These are phyloP conservation scores for Myoxocephalus aenaeus DNA, from an alignment of 2,797 vertebrate genomes.

Conservation along the genomic window DNA sequence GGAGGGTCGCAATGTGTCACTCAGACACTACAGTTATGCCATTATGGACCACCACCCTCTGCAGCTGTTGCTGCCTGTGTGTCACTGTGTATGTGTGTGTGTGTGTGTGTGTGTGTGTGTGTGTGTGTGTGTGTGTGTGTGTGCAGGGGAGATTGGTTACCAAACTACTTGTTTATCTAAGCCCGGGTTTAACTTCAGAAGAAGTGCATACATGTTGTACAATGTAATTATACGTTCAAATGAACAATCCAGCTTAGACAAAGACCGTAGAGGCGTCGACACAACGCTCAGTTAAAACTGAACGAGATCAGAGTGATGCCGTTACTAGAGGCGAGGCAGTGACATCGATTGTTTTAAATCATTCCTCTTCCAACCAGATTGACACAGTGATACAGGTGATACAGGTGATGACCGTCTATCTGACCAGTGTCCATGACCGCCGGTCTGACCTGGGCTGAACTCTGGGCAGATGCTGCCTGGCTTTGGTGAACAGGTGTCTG, in stretches of 20 bases:
- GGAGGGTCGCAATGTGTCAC: conserved; percentile 67
- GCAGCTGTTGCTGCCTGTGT: conserved; percentile 76
- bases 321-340: not conserved
- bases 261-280: not conserved
- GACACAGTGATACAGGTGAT: not conserved
- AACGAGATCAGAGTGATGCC: not conserved
- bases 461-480: not conserved
- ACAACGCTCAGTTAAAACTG: not conserved
- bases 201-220: conserved; percentile 43
- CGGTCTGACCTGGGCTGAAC: not conserved
- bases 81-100: conserved; percentile 35
- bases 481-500: not conserved
- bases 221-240: conserved; percentile 33
- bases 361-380: not conserved
- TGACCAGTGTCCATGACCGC: not conserved
- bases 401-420: no score
- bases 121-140: conserved; percentile 25
- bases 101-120: conserved; percentile 10
- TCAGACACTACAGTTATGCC: conserved; percentile 76
- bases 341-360: not conserved
- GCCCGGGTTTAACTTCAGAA: conserved; percentile 52
- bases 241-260: conserved; percentile 18
- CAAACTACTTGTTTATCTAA: conserved; percentile 73
- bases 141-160: conserved; percentile 29
- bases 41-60: conserved; percentile 59